Conservation (phyloP, 2,888 invertebrate species). For the Sinopyrophorus schimmeli region DNA sequence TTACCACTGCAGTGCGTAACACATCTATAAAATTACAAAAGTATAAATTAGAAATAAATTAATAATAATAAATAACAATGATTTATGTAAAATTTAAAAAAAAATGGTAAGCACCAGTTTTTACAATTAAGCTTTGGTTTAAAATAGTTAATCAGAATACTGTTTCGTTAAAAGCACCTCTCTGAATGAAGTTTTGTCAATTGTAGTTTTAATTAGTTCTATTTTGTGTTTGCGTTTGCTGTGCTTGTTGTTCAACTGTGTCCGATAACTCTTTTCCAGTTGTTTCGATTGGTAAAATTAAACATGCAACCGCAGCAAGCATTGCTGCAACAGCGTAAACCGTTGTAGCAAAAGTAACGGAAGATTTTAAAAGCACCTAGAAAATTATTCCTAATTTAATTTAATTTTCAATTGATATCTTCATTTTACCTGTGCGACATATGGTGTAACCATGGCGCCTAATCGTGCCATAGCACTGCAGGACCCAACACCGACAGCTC, state of each 20-base stretch:
- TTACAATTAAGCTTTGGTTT: conserved; percentile 26
- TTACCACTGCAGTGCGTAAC: conserved; percentile 6
- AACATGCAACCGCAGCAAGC: conserved; percentile 73
- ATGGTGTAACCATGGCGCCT: conserved; percentile 93
- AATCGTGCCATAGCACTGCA: conserved; percentile 89
- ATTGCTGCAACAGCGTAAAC: conserved; percentile 79
- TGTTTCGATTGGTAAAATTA: conserved; percentile 85
- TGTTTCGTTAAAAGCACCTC: conserved; percentile 15
- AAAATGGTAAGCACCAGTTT: conserved; percentile 11
- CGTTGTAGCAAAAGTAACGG: conserved; percentile 71
- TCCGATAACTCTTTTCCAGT: conserved; percentile 72
- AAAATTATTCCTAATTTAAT: neutral
- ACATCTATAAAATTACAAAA: conserved; percentile 15
- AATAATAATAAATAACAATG: conserved; percentile 9
- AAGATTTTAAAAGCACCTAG: conserved; percentile 75
- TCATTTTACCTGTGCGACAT: conserved; percentile 80
- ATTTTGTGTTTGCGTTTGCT: conserved; percentile 2
- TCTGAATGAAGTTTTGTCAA: too few relatives aligned
- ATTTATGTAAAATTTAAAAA: conserved; percentile 13
- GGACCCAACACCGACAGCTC: conserved; percentile 90
- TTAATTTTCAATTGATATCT: conserved; percentile 1
- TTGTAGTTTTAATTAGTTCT: conserved; percentile 2
- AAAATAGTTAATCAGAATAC: conserved; percentile 16
- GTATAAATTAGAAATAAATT: conserved; percentile 14
- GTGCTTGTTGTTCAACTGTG: conserved; percentile 47